Evolutionary conservation across 2,888 invertebrate genomes (phyloP).

Genomic region (Rotaria sp.): DNA sequence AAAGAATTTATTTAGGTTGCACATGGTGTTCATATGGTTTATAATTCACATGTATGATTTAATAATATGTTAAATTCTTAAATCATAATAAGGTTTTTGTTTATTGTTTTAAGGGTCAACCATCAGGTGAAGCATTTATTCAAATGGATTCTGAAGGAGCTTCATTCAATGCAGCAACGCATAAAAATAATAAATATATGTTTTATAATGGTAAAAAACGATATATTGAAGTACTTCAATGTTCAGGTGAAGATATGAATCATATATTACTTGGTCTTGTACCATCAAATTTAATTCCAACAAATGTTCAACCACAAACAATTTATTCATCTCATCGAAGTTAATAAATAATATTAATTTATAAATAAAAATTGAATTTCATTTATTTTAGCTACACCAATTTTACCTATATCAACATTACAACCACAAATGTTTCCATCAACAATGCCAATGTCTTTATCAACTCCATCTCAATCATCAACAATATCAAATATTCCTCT

Average conservation of each 20-base stretch:
- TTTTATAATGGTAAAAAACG: conserved; percentile 51
- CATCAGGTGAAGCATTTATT: conserved; percentile 96
- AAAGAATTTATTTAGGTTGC: not conserved
- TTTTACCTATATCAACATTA: not conserved
- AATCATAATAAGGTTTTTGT: not conserved
- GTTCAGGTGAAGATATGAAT: conserved; percentile 97
- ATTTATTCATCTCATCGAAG: not conserved
- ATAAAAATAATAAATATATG: conserved; percentile 93
- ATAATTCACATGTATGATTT: conserved; percentile 79
- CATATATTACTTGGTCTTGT: conserved; percentile 58
- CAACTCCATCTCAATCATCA: not conserved
- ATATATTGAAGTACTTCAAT: conserved; percentile 95
- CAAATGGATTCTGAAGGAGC: conserved; percentile 95
- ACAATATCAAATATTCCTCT: not conserved
- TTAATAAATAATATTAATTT: not conserved
- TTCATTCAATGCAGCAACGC: conserved; percentile 79
- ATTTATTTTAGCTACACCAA: not conserved
- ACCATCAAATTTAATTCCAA: conserved; percentile 2
- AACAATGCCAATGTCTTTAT: not conserved
- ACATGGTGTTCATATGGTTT: conserved; percentile 91
- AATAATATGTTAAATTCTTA: too few species aligned
- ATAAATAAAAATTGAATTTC: not conserved
- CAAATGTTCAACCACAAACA: not conserved
- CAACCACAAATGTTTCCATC: not conserved
- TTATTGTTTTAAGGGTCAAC: conserved; percentile 70